phyloP scores from a whole-genome alignment of 2,888 invertebrate species.

The Operophtera brumata region DNA sequence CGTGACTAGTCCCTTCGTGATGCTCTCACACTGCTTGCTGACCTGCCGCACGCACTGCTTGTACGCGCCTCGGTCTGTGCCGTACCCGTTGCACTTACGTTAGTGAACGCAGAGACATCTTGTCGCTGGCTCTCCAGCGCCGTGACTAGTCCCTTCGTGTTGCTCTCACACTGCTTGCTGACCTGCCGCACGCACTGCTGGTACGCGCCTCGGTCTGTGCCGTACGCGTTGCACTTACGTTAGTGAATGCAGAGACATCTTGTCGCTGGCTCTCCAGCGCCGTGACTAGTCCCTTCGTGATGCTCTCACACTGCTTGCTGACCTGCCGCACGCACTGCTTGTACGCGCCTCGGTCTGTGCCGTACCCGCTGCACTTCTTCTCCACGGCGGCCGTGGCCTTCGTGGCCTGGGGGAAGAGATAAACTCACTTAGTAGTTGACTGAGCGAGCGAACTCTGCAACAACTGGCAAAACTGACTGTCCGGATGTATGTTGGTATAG shows the following conservation, averaged over 20 bases:
- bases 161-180: constrained; percentile 44
- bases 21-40: too few relatives aligned
- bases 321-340: constrained; percentile 49
- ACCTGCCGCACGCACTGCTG: constrained; percentile 49
- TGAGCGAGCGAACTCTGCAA: too few relatives aligned
- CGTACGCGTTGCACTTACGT: constrained; percentile 45
- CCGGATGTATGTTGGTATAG: too few relatives aligned
- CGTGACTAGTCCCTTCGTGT: constrained; percentile 50
- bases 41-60: too few relatives aligned
- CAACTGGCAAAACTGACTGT: too few relatives aligned
- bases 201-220: constrained; percentile 38
- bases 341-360: constrained; percentile 38
- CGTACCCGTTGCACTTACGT: too few relatives aligned
- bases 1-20: too few relatives aligned
- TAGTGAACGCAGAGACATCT: constrained; percentile 47
- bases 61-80: too few relatives aligned
- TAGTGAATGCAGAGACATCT: constrained; percentile 45
- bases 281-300: constrained; percentile 51
- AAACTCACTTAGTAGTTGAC: too few relatives aligned
- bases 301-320: constrained; percentile 44
- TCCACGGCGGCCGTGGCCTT: constrained; percentile 44
- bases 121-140: constrained; percentile 45
- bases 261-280: constrained; percentile 45
- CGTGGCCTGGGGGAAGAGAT: constrained; percentile 44
- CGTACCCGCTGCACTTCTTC: constrained; percentile 40